These are phyloP conservation scores for Euwallacea similis DNA, from an alignment of 1,140 invertebrate species.

Conservation along the genomic window DNA sequence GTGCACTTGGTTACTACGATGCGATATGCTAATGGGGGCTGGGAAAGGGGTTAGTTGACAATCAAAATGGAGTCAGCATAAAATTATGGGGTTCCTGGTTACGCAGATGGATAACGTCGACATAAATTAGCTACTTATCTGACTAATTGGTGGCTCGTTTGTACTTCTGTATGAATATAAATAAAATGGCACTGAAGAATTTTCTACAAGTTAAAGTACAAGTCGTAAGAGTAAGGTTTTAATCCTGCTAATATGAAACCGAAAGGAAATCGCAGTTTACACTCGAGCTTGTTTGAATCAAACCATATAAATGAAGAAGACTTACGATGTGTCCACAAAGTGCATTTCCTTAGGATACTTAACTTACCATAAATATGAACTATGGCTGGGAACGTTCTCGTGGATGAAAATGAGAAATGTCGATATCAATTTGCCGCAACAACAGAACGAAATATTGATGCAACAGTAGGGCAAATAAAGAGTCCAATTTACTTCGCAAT, in stretches of 20 bases:
- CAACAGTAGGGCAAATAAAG: too few relatives aligned
- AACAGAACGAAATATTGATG: too few relatives aligned
- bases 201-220: too few relatives aligned
- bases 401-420: background rate
- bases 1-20: constrained; percentile 31
- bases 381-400: background rate
- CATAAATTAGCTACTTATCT: constrained; percentile 2
- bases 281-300: constrained; percentile 8
- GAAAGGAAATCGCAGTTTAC: background rate
- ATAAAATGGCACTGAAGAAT: too few relatives aligned
- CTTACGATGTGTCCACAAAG: constrained; percentile 15
- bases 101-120: constrained; percentile 11
- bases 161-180: too few relatives aligned
- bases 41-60: constrained; percentile 26
- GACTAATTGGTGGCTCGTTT: background rate
- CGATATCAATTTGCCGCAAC: background rate
- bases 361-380: constrained; percentile 9
- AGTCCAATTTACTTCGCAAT: too few relatives aligned
- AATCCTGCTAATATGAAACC: too few relatives aligned
- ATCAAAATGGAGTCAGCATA: constrained; percentile 25
- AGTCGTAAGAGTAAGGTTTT: too few relatives aligned
- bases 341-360: constrained; percentile 15
- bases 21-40: constrained; percentile 22
- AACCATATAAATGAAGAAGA: constrained; percentile 32
- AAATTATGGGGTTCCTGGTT: constrained; percentile 20